Conservation (phyloP, 1,140 invertebrate species). For the Drosophila oshimai region DNA sequence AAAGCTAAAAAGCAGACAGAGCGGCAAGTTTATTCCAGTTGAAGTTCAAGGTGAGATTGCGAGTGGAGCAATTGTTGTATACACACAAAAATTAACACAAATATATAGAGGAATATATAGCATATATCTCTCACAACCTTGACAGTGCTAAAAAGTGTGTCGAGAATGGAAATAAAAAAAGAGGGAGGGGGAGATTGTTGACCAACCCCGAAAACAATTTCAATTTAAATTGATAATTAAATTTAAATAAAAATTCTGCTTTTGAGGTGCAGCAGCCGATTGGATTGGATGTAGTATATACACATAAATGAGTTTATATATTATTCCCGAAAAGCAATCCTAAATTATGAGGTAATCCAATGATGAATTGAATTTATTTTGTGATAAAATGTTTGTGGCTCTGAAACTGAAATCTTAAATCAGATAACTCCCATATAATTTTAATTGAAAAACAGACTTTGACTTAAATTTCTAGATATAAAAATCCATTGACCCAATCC, state of each 20-base stretch:
- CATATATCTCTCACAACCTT: slow-evolving; percentile 15
- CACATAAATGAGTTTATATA: background rate
- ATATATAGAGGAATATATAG: slow-evolving; percentile 6
- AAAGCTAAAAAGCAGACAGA: slow-evolving; percentile 40
- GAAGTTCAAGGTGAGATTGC: slow-evolving; percentile 70
- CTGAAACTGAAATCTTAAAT: background rate
- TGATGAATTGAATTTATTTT: background rate
- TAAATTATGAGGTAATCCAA: slow-evolving; percentile 22
- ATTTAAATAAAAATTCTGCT: slow-evolving; percentile 50
- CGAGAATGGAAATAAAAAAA: background rate
- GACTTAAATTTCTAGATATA: background rate
- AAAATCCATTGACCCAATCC: slow-evolving; percentile 20
- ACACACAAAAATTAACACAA: slow-evolving; percentile 41
- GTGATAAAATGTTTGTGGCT: background rate
- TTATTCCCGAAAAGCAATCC: slow-evolving; percentile 3
- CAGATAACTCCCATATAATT: background rate
- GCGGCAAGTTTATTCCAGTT: slow-evolving; percentile 73
- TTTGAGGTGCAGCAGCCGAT: slow-evolving; percentile 29
- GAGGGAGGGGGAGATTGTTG: background rate
- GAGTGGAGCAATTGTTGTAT: slow-evolving; percentile 48
- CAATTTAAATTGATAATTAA: slow-evolving; percentile 69
- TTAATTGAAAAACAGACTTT: background rate
- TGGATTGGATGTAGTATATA: background rate
- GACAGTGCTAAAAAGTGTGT: slow-evolving; percentile 23
- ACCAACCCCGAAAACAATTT: slow-evolving; percentile 47